phyloP scores from a whole-genome alignment of 2,888 invertebrate genomes.

The Caenorhabditis sp. region DNA sequence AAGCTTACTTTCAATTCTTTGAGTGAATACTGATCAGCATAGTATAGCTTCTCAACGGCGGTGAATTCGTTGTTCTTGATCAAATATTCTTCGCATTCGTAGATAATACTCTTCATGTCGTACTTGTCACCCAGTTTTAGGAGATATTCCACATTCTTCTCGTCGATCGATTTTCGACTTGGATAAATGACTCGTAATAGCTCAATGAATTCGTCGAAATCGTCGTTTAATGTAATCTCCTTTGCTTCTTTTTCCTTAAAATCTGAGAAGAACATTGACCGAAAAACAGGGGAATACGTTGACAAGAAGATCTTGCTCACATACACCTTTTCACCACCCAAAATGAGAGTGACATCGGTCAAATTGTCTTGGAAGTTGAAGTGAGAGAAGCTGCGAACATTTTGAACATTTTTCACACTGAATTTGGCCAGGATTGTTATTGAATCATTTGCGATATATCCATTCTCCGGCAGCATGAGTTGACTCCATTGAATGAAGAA shows the following conservation, averaged over 20 bases:
- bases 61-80: not conserved
- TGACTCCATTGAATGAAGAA: too few species aligned
- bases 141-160: not conserved
- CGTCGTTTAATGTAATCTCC: not conserved
- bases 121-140: not conserved
- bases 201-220: not conserved
- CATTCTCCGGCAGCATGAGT: too few species aligned
- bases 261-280: not conserved
- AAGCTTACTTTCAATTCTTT: too few species aligned
- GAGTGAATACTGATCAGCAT: not conserved
- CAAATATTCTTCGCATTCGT: not conserved
- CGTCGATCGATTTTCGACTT: not conserved
- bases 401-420: too few species aligned
- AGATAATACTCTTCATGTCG: not conserved
- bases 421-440: too few species aligned
- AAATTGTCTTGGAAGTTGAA: too few species aligned
- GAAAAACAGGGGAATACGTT: not conserved
- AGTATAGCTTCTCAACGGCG: not conserved
- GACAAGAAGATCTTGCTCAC: not conserved
- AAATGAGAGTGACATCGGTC: too few species aligned
- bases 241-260: not conserved
- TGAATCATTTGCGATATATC: too few species aligned
- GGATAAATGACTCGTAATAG: not conserved
- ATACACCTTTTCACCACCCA: not conserved
- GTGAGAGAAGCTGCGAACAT: too few species aligned